phyloP scores from a whole-genome alignment of 2,113 vertebrate species.

The Dicaeum eximium region DNA sequence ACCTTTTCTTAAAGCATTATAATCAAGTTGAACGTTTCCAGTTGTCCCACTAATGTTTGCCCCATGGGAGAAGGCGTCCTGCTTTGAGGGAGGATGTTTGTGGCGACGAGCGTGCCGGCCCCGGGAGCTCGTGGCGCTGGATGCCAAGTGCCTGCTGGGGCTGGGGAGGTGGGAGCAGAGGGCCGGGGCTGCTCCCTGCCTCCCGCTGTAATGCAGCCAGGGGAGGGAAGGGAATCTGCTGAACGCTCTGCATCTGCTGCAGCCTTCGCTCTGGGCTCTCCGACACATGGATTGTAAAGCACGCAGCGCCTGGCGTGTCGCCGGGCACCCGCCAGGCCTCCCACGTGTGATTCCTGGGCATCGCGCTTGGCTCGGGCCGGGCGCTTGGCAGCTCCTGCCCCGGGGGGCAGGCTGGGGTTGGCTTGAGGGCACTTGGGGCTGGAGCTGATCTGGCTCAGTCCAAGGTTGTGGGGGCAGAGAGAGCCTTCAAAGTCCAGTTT shows the following conservation, averaged over 20 bases:
- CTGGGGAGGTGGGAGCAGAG: slow-evolving; percentile 19
- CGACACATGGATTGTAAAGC: not conserved
- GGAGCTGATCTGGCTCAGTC: not conserved
- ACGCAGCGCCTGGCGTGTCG: not conserved
- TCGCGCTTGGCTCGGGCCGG: not conserved
- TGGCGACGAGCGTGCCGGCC: slow-evolving; percentile 48
- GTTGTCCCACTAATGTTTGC: slow-evolving; percentile 74
- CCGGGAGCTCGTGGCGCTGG: slow-evolving; percentile 54
- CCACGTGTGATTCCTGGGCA: not conserved
- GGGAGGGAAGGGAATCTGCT: slow-evolving; percentile 38
- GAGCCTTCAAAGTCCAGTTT: not conserved
- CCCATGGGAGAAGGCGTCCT: slow-evolving; percentile 67
- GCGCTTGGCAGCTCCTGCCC: not conserved
- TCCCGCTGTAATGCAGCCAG: not conserved
- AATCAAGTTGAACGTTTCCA: slow-evolving; percentile 78
- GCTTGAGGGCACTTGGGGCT: not conserved
- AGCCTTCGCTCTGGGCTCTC: slow-evolving; percentile 40
- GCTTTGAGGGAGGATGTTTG: slow-evolving; percentile 64
- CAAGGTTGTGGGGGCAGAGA: not conserved
- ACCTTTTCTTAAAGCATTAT: slow-evolving; percentile 83
- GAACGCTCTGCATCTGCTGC: slow-evolving; percentile 33
- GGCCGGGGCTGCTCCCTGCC: not conserved
- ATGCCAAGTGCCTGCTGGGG: slow-evolving; percentile 58
- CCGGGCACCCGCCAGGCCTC: not conserved
- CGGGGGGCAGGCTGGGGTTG: not conserved